phyloP scores from a whole-genome alignment of 1,140 invertebrate genomes.

The Polypedilum pembai region DNA sequence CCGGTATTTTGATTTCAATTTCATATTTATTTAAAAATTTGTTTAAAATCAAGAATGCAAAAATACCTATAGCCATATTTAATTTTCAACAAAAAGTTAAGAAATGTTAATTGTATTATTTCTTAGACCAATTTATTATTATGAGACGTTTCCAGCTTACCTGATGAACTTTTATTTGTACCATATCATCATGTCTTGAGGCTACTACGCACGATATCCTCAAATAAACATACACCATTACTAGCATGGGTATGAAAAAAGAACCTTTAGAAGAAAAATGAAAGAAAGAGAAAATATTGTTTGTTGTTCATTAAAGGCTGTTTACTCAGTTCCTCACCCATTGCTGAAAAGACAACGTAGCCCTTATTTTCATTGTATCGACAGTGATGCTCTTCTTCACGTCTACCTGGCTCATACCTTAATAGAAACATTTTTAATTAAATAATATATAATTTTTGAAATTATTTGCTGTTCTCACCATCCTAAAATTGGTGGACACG shows the following conservation, averaged over 20 bases:
- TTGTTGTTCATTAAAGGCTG: neutral
- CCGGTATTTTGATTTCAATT: too few relatives aligned
- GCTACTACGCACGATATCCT: slow-evolving; percentile 75
- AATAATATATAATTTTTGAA: neutral
- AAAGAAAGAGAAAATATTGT: neutral
- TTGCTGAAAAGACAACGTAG: slow-evolving; percentile 79
- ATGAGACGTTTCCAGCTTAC: slow-evolving; percentile 31
- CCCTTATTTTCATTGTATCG: slow-evolving; percentile 68
- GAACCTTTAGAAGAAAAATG: slow-evolving; percentile 62
- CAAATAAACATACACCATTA: slow-evolving; percentile 80
- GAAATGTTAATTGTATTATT: too few relatives aligned
- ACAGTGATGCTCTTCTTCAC: slow-evolving; percentile 50
- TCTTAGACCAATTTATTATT: too few relatives aligned
- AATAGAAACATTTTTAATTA: slow-evolving; percentile 30
- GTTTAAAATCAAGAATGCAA: too few relatives aligned
- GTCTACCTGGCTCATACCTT: slow-evolving; percentile 56
- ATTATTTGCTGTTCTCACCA: slow-evolving; percentile 47
- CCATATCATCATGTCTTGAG: slow-evolving; percentile 49
- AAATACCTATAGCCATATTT: too few relatives aligned
- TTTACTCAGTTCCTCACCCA: slow-evolving; percentile 46
- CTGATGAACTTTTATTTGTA: slow-evolving; percentile 43
- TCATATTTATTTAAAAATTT: too few relatives aligned
- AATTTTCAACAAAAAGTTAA: too few relatives aligned
- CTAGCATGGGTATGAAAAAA: slow-evolving; percentile 77
- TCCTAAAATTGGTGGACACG: slow-evolving; percentile 68